phyloP scores from a whole-genome alignment of 2,797 vertebrate species.

The Eulemur rubriventer region DNA sequence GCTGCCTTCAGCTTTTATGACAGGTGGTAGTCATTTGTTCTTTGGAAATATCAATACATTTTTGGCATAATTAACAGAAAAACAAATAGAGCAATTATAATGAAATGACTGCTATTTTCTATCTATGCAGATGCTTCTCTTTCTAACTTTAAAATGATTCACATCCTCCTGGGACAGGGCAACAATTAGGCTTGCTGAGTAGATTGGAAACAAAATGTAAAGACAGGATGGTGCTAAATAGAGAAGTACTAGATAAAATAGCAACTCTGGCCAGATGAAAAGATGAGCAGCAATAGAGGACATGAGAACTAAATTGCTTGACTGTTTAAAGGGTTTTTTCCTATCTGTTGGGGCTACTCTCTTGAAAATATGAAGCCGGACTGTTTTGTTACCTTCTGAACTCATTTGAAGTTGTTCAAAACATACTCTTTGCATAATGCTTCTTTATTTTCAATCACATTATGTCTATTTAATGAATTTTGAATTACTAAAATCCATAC shows the following conservation, averaged over 20 bases:
- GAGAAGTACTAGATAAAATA: constrained; percentile 31
- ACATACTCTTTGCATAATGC: background rate
- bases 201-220: constrained; percentile 67
- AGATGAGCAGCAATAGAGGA: background rate
- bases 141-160: constrained; percentile 73
- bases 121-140: constrained; percentile 64
- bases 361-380: background rate
- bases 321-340: constrained; percentile 12
- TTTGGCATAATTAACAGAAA: constrained; percentile 71
- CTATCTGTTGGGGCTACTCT: background rate
- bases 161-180: constrained; percentile 64
- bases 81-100: constrained; percentile 68
- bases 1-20: constrained; percentile 26
- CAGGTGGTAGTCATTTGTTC: constrained; percentile 65
- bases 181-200: constrained; percentile 69
- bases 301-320: constrained; percentile 28
- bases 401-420: constrained; percentile 51
- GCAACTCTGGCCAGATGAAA: constrained; percentile 63
- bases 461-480: constrained; percentile 34
- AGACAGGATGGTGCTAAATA: constrained; percentile 40
- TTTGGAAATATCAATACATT: constrained; percentile 59
- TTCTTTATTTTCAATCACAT: constrained; percentile 54
- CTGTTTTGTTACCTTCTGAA: constrained; percentile 60
- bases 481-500: constrained; percentile 7
- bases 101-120: constrained; percentile 75